Conservation (phyloP, 2,797 vertebrate genomes). For the Mus minutoides region DNA sequence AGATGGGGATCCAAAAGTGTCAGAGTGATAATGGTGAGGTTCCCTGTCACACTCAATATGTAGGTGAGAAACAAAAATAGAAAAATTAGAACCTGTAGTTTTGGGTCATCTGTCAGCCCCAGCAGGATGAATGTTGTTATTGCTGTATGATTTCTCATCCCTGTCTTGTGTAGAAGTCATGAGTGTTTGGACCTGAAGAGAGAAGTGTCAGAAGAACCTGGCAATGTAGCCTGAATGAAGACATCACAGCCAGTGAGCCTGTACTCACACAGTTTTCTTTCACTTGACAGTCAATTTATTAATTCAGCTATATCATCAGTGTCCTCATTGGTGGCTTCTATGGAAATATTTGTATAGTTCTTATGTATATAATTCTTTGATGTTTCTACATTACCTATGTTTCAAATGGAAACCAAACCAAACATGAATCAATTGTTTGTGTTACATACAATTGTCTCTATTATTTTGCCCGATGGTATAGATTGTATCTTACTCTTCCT, state of each 20-base stretch:
- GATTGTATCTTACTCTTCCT: neutral
- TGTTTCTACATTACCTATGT: neutral
- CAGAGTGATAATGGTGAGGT: conserved; percentile 70
- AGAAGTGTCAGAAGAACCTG: neutral
- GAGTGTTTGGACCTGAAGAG: neutral
- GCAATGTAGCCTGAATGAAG: neutral
- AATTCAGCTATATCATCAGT: neutral
- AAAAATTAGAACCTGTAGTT: conserved; percentile 68
- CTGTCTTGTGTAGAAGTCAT: neutral
- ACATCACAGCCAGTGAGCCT: neutral
- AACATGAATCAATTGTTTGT: neutral
- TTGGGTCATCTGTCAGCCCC: conserved; percentile 71
- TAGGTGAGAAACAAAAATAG: conserved; percentile 70
- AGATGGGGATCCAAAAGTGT: conserved; percentile 66
- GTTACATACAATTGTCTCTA: neutral
- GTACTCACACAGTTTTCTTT: neutral
- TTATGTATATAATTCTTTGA: neutral
- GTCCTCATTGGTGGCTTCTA: neutral
- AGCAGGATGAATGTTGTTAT: conserved; percentile 75
- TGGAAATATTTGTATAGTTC: neutral
- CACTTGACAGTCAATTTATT: neutral
- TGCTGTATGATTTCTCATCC: conserved; percentile 71
- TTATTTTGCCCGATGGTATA: neutral
- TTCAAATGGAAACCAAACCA: conserved; percentile 20
- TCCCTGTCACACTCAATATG: conserved; percentile 69